phyloP scores from a whole-genome alignment of 1,140 invertebrate genomes.

The Pentalonia nigronervosa region DNA sequence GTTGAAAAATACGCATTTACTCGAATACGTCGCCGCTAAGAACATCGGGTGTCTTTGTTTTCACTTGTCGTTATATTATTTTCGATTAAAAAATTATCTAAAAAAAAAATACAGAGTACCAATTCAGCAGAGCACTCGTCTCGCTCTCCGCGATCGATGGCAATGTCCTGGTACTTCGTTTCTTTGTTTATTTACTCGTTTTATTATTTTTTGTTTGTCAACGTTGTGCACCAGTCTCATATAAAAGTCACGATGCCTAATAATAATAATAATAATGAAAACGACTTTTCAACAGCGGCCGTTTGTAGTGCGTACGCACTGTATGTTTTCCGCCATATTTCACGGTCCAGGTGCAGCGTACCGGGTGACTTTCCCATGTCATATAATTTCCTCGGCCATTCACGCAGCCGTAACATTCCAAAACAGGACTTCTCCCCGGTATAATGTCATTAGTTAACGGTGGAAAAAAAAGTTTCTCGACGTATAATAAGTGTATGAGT shows the following conservation, averaged over 20 bases:
- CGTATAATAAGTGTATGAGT: not conserved
- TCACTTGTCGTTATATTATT: not conserved
- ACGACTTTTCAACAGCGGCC: conserved; percentile 39
- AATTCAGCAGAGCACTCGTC: not conserved
- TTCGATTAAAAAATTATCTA: not conserved
- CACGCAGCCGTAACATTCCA: conserved; percentile 14
- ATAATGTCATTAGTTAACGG: conserved; percentile 32
- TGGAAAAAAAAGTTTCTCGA: not conserved
- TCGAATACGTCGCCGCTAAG: not conserved
- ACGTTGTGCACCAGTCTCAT: not conserved
- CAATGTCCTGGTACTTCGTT: not conserved
- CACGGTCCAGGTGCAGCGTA: conserved; percentile 49
- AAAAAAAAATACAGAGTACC: not conserved
- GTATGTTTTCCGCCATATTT: conserved; percentile 37
- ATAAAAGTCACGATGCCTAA: not conserved
- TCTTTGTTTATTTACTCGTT: not conserved
- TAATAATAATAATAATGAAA: conserved; percentile 37
- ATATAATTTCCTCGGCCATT: conserved; percentile 54
- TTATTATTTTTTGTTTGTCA: not conserved
- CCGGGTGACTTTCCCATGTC: conserved; percentile 23
- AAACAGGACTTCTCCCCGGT: conserved; percentile 15
- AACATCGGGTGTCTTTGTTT: not conserved
- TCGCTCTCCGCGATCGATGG: not conserved
- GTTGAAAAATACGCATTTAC: not conserved
- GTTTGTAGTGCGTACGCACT: not conserved